Evolutionary conservation across 2,797 vertebrate species (phyloP).

Genomic region (Vultur gryphus): DNA sequence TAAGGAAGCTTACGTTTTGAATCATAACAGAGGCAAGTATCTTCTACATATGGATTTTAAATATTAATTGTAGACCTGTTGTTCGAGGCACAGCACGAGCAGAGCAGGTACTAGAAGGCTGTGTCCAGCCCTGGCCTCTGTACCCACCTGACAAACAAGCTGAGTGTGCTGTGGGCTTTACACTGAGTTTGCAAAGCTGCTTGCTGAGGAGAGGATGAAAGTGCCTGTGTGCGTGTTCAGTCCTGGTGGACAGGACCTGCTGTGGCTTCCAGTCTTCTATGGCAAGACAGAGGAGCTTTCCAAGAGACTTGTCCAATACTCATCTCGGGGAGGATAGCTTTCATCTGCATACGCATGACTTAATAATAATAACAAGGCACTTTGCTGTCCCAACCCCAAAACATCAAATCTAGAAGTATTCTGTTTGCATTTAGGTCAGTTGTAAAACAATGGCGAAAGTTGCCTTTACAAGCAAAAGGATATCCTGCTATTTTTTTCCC

Average conservation of each 20-base stretch:
- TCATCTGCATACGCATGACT: neutral
- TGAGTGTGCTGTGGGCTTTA: neutral
- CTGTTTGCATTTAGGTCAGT: neutral
- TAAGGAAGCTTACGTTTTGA: neutral
- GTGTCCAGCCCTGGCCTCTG: neutral
- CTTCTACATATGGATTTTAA: neutral
- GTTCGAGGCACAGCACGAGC: neutral
- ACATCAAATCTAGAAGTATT: neutral
- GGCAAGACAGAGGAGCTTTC: neutral
- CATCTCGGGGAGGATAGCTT: neutral
- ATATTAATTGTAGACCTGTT: neutral
- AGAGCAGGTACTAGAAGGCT: neutral
- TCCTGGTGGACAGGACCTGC: neutral
- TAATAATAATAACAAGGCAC: neutral
- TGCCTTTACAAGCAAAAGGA: neutral
- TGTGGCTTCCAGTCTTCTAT: neutral
- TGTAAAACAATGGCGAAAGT: neutral
- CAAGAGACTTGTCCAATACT: neutral
- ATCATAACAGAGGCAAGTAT: neutral
- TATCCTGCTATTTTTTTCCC: neutral
- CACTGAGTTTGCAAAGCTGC: neutral
- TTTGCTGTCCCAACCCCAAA: neutral
- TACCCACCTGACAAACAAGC: neutral
- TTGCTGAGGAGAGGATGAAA: neutral
- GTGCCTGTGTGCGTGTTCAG: neutral